Base-by-base conservation (phyloP, 2,797 vertebrate genomes). In the Hippocampus kuda region DNA sequence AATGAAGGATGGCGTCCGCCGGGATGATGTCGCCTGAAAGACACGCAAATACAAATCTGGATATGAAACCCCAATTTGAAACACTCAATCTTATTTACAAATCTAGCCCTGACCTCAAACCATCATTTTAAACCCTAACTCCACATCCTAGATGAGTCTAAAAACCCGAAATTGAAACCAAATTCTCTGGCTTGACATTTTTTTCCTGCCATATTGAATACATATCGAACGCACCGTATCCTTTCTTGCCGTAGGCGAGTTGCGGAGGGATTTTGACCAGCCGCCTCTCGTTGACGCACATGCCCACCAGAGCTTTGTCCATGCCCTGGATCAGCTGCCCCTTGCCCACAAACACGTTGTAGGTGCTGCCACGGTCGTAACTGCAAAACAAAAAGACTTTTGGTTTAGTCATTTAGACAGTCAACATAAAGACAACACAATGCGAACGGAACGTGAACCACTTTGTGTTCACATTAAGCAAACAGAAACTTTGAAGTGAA, bases 211-310 rank as follows among this genome's bases (percentile, higher is more conserved):
- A 51, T 51, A 51, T 16, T 16, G 18, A 6, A 20, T 51, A 10
- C 22, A n/a, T 53, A 4, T 20, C 18, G 16, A 20, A 79, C 84
- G 4, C 90, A 99, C 97, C 86, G n/a, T 98, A 93, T 26, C 97
- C 97, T 61, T 92, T 80, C 1, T 89, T 92, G 26, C 96, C 97
- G 0, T 99, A 98, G 77, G 94, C 97, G 0, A 99, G 92, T 1
- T 90, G 85, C 1, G 97, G 93, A 1, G 97, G 96, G 57, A 99
- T 94, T 75, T 90, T 97, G 73, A 99, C 91, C 0, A 96, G 91
- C 0, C 94, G 90, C 42, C 96, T 92, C 88, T 99, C 92, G 0
- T 99, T 99, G 65, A 99, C 93, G 1, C 97, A 99, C 97, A 98
- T 98, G 51, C 94, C 96, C 0, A 96, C 85, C 78, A 99, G 90